These are phyloP conservation scores for Ormyrus nitidulus DNA, from an alignment of 2,888 invertebrate genomes.

Conservation along the genomic window DNA sequence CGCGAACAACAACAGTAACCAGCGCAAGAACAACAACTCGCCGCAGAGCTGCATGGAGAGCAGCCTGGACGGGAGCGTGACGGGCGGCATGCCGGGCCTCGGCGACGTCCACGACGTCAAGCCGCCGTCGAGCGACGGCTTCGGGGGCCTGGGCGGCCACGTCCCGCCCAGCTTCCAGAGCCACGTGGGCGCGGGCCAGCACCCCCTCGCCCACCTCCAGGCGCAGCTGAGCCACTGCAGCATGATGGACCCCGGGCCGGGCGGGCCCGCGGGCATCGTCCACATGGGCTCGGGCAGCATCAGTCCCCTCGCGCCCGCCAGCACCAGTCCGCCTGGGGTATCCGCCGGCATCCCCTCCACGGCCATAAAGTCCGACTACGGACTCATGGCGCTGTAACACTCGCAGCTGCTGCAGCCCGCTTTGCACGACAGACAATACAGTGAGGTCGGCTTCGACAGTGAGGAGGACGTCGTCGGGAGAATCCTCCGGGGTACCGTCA, in stretches of 20 bases:
- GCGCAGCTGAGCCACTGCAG: slow-evolving; percentile 74
- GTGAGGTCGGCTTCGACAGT: neutral
- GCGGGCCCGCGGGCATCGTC: slow-evolving; percentile 64
- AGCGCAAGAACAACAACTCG: slow-evolving; percentile 79
- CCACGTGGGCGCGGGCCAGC: slow-evolving; percentile 59
- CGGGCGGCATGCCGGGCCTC: slow-evolving; percentile 59
- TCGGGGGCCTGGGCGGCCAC: slow-evolving; percentile 53
- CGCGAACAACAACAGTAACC: slow-evolving; percentile 79
- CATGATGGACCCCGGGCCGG: slow-evolving; percentile 71
- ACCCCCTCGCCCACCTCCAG: slow-evolving; percentile 76
- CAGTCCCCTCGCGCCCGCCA: slow-evolving; percentile 72
- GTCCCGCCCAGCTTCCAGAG: slow-evolving; percentile 65
- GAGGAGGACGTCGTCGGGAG: neutral
- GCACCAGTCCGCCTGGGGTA: slow-evolving; percentile 69
- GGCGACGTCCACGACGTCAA: slow-evolving; percentile 69
- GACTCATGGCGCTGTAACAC: slow-evolving; percentile 86
- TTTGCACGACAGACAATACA: neutral
- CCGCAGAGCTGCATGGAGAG: slow-evolving; percentile 70
- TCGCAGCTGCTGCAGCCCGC: slow-evolving; percentile 34
- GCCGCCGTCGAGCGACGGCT: slow-evolving; percentile 56
- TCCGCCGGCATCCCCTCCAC: slow-evolving; percentile 74
- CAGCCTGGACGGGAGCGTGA: slow-evolving; percentile 70
- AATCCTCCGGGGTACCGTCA: slow-evolving; percentile 11
- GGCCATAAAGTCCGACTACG: slow-evolving; percentile 91
- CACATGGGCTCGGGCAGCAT: slow-evolving; percentile 72